A percentile compares a stretch with the other conserved stretches of the same genome.
phyloP scores from a whole-genome alignment of 2,113 vertebrate genomes.

The Polypterus bichir region DNA sequence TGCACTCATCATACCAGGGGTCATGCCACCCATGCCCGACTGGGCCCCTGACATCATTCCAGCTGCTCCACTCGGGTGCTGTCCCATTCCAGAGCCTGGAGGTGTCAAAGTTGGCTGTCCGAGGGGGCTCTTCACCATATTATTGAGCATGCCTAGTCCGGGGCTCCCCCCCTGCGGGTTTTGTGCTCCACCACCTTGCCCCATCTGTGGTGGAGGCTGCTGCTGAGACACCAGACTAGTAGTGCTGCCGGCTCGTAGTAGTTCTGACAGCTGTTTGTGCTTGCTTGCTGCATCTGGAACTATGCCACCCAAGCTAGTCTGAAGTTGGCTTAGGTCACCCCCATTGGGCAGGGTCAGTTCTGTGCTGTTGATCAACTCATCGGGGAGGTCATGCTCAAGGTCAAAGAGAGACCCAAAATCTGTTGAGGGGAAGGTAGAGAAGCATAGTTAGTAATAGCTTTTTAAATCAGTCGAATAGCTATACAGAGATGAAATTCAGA shows the following conservation, averaged over 20 bases:
- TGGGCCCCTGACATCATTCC: constrained; percentile 59
- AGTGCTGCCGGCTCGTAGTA: constrained; percentile 67
- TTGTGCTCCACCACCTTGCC: constrained; percentile 29
- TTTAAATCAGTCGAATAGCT: not conserved
- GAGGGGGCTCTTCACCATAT: constrained; percentile 66
- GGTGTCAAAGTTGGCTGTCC: constrained; percentile 54
- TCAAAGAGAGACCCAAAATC: constrained; percentile 94
- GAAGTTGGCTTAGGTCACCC: constrained; percentile 73
- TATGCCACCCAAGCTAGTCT: constrained; percentile 68
- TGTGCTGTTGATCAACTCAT: constrained; percentile 89
- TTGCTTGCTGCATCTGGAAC: constrained; percentile 78
- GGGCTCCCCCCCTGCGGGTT: constrained; percentile 51
- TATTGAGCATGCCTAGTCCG: constrained; percentile 62
- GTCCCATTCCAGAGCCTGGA: constrained; percentile 46
- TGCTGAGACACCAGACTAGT: constrained; percentile 41
- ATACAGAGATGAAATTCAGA: not conserved
- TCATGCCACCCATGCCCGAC: constrained; percentile 63
- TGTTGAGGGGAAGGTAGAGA: constrained; percentile 35
- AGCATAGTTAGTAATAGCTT: not conserved
- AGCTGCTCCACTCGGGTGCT: constrained; percentile 9
- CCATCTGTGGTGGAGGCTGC: constrained; percentile 47
- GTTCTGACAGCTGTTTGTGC: constrained; percentile 94
- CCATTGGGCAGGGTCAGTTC: constrained; percentile 83
- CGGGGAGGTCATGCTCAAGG: constrained; percentile 92
- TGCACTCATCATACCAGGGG: constrained; percentile 62